Conservation (phyloP, 2,113 vertebrate genomes). For the Lepus timidus region DNA sequence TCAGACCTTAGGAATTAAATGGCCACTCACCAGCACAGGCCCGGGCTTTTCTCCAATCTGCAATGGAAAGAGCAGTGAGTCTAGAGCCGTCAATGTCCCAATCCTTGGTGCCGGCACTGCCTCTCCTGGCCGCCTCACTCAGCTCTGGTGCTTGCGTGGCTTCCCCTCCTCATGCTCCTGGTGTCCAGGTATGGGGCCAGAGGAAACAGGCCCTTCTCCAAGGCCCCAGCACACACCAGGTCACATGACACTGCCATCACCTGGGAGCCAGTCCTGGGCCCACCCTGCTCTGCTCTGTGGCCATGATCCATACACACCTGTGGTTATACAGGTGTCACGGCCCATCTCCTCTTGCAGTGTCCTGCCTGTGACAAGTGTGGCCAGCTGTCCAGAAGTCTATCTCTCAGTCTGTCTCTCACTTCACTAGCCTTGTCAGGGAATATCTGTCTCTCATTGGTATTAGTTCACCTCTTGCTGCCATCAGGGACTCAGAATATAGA, state of each 20-base stretch:
- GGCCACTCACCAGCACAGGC: background rate
- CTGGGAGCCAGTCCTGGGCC: background rate
- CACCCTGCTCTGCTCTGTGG: too few relatives aligned
- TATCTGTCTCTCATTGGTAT: background rate
- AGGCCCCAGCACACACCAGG: background rate
- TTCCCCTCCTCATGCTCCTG: background rate
- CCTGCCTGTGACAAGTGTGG: background rate
- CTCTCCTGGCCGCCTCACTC: background rate
- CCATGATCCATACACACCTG: background rate
- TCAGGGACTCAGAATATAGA: background rate
- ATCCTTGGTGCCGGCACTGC: background rate
- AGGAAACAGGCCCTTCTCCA: background rate
- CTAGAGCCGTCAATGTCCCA: background rate
- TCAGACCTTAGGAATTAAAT: background rate
- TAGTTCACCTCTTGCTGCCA: background rate
- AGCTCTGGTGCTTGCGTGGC: background rate
- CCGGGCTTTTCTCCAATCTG: background rate
- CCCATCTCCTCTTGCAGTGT: background rate
- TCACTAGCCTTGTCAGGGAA: background rate
- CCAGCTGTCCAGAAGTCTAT: background rate
- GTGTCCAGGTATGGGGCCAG: background rate
- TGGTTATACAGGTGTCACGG: background rate
- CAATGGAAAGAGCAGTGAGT: background rate
- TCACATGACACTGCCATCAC: background rate
- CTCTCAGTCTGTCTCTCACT: background rate